Evolutionary conservation across 2,797 vertebrate genomes (phyloP).

Genomic region (Dipus sagitta): DNA sequence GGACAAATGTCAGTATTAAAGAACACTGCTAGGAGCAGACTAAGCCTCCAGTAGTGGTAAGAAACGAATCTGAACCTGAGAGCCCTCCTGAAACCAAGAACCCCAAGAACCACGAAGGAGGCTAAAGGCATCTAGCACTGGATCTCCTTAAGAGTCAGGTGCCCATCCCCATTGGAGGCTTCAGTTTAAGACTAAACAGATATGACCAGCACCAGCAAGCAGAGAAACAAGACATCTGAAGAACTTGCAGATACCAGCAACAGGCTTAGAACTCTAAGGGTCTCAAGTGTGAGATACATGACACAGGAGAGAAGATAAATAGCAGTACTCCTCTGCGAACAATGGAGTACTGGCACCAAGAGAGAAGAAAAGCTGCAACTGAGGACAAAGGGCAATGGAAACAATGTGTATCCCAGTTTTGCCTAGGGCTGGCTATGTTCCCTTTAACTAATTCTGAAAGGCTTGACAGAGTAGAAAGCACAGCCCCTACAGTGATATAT

Average conservation of each 20-base stretch:
- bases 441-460: background rate
- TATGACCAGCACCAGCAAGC: background rate
- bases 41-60: background rate
- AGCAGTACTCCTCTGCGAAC: constrained; percentile 11
- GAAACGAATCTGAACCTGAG: background rate
- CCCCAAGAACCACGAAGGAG: background rate
- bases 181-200: constrained; percentile 13
- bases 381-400: constrained; percentile 40
- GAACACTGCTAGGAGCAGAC: background rate
- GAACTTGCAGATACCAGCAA: background rate
- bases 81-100: background rate
- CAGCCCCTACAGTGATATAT: background rate
- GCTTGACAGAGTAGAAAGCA: background rate
- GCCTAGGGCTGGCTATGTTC: background rate
- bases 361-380: background rate
- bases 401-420: background rate
- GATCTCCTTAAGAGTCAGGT: background rate
- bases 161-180: background rate
- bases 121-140: background rate
- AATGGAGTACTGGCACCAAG: background rate
- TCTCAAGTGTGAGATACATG: background rate
- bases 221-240: background rate
- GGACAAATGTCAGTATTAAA: background rate
- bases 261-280: background rate
- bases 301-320: constrained; percentile 14